Evolutionary conservation across 2,797 vertebrate species (phyloP).

Genomic region (Glyptemys insculpta): DNA sequence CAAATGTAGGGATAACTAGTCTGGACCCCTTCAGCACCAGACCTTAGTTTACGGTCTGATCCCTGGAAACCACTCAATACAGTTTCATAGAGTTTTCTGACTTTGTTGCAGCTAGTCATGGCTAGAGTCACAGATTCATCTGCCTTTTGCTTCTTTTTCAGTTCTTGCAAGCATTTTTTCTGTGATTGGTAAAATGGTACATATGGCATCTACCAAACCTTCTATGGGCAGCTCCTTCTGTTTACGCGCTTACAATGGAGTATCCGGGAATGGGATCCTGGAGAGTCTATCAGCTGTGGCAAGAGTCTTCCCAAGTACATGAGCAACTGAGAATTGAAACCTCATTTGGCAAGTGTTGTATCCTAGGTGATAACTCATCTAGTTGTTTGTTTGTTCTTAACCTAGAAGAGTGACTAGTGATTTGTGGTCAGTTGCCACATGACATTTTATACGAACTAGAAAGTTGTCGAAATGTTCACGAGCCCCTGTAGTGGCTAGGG

Average conservation of each 20-base stretch:
- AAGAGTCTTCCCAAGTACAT: background rate
- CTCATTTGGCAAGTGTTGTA: background rate
- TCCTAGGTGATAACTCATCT: background rate
- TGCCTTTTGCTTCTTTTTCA: background rate
- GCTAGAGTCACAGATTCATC: background rate
- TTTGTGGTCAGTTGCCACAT: background rate
- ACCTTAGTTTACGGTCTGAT: background rate
- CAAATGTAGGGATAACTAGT: background rate
- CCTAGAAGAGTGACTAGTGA: background rate
- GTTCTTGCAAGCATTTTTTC: background rate
- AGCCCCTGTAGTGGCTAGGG: background rate
- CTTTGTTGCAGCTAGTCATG: background rate
- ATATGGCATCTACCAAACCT: background rate
- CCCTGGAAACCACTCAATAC: too few species aligned
- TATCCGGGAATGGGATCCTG: background rate
- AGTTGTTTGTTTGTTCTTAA: background rate
- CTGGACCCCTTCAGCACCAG: background rate
- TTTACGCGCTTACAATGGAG: background rate
- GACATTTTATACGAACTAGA: background rate
- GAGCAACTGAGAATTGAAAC: background rate
- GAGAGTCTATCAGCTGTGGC: background rate
- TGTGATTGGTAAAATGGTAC: background rate
- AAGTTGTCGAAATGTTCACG: background rate
- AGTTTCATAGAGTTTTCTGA: too few species aligned
- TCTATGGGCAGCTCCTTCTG: background rate